Percentiles rank a stretch among this genome's conserved stretches.
Evolutionary conservation across 2,797 vertebrate species (phyloP).

Genomic region (Hylomyscus alleni): DNA sequence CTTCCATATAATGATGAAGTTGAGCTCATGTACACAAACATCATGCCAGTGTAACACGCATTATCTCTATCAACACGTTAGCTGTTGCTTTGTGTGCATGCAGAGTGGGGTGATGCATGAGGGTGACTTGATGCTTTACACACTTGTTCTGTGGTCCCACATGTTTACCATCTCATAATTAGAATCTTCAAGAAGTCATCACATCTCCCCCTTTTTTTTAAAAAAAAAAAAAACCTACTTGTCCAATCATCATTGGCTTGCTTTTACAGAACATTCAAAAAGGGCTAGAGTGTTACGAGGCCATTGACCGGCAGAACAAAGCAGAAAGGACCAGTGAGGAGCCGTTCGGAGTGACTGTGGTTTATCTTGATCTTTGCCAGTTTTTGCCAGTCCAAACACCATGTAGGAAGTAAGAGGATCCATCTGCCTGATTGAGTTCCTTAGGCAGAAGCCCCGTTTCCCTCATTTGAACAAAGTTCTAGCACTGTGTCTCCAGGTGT

Average conservation of each 20-base stretch:
- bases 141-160: neutral
- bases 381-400: neutral
- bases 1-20: conserved; percentile 6
- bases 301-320: neutral
- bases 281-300: neutral
- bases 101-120: too few species aligned
- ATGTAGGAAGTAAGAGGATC: neutral
- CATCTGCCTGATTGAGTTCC: neutral
- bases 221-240: neutral
- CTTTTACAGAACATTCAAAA: neutral
- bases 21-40: neutral
- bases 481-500: neutral
- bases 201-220: too few species aligned
- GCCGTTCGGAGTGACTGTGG: neutral
- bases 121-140: neutral
- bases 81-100: neutral
- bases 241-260: neutral
- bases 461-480: neutral
- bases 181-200: neutral
- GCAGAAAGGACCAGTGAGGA: too few species aligned
- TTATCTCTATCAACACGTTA: neutral
- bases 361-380: neutral
- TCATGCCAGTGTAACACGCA: neutral
- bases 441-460: neutral
- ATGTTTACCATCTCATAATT: neutral